These are phyloP conservation scores for Rhinophrynus dorsalis DNA, from an alignment of 2,797 vertebrate genomes.

Conservation along the genomic window DNA sequence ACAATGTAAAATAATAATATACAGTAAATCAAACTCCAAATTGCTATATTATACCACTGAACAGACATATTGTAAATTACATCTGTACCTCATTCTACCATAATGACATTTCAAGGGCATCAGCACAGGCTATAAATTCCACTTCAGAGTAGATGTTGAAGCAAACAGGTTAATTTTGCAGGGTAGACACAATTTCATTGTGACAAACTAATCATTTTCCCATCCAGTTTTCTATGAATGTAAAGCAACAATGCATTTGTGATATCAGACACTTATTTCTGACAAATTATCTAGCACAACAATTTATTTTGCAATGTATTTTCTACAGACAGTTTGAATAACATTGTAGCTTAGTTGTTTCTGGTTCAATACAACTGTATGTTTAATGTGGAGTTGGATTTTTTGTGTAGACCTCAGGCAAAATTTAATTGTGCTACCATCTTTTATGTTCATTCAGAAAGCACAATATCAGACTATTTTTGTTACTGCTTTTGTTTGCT, in stretches of 20 bases:
- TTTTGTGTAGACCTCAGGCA: too few species aligned
- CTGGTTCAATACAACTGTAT: too few species aligned
- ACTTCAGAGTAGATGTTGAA: constrained; percentile 15
- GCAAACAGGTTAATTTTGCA: constrained; percentile 12
- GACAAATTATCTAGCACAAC: background rate
- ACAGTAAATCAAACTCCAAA: constrained; percentile 31
- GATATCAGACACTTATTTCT: background rate
- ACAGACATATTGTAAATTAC: constrained; percentile 32
- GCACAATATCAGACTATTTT: background rate
- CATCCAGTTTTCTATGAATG: background rate
- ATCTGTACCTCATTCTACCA: constrained; percentile 24
- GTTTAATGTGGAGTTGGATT: too few species aligned
- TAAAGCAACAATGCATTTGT: background rate
- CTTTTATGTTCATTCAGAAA: background rate
- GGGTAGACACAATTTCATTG: constrained; percentile 1
- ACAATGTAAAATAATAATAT: constrained; percentile 2
- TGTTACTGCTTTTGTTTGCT: background rate
- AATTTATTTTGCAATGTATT: background rate
- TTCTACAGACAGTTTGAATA: background rate
- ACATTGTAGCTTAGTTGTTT: too few species aligned
- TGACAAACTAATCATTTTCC: constrained; percentile 8
- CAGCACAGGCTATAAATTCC: constrained; percentile 15
- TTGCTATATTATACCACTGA: constrained; percentile 1
- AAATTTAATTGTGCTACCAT: too few species aligned
- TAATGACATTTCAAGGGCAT: constrained; percentile 41